Conservation (phyloP, 2,113 vertebrate species). For the Trinectes maculatus region DNA sequence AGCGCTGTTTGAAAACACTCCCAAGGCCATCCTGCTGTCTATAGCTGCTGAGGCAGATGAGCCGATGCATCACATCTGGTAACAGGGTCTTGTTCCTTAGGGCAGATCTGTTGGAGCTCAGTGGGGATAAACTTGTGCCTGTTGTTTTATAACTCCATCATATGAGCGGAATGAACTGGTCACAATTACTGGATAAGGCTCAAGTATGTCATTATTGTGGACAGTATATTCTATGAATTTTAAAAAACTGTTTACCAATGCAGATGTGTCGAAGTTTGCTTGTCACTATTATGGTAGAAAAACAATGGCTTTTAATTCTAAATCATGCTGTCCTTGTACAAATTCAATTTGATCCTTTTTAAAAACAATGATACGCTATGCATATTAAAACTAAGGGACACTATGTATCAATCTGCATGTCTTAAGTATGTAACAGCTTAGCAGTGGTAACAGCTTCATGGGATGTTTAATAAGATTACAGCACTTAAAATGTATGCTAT, state of each 20-base stretch:
- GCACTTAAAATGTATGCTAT: slow-evolving; percentile 38
- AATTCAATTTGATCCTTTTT: no score
- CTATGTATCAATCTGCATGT: neutral
- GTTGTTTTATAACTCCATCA: neutral
- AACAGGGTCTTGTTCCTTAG: slow-evolving; percentile 19
- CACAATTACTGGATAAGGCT: neutral
- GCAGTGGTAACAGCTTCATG: neutral
- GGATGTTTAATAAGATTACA: neutral
- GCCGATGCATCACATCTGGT: slow-evolving; percentile 63
- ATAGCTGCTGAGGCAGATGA: slow-evolving; percentile 81
- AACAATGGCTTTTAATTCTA: no score
- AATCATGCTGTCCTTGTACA: no score
- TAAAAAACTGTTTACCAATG: neutral
- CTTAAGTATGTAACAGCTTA: no score
- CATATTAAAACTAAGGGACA: no score
- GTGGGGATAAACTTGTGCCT: neutral
- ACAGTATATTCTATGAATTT: neutral
- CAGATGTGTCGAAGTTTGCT: neutral
- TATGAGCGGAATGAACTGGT: slow-evolving; percentile 7
- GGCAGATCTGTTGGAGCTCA: neutral
- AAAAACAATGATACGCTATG: no score
- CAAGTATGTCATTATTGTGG: neutral
- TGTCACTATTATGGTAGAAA: no score
- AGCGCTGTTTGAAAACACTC: slow-evolving; percentile 96
- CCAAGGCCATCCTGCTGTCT: slow-evolving; percentile 91